Evolutionary conservation across 2,113 vertebrate species (phyloP).

Genomic region (Sinosuthora webbiana): DNA sequence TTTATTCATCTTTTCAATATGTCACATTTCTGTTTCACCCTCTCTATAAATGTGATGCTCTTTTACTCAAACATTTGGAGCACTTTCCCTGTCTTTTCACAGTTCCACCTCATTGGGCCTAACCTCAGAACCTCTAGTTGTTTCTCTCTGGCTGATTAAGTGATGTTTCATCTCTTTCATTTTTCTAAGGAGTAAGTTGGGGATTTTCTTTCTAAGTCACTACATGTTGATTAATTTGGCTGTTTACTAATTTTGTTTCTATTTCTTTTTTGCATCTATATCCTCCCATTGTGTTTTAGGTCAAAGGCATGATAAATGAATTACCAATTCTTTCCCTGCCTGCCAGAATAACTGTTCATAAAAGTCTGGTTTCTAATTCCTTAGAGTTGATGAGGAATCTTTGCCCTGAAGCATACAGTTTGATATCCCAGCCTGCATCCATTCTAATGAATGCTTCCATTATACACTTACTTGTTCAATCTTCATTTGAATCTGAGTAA

Average conservation of each 20-base stretch:
- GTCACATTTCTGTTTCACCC: not conserved
- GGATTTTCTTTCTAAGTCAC: not conserved
- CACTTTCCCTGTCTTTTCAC: not conserved
- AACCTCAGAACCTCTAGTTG: not conserved
- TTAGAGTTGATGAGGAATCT: not conserved
- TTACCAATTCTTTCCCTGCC: not conserved
- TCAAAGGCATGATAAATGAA: not conserved
- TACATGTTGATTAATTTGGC: not conserved
- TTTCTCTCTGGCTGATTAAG: not conserved
- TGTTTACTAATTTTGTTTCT: not conserved
- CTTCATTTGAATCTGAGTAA: not conserved
- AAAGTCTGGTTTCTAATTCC: not conserved
- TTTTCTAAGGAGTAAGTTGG: not conserved
- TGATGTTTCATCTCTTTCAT: not conserved
- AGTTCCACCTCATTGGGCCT: not conserved
- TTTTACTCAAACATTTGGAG: not conserved
- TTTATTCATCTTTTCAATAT: not conserved
- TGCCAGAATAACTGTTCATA: not conserved
- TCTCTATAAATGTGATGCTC: not conserved
- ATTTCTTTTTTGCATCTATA: not conserved
- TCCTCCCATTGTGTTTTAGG: not conserved
- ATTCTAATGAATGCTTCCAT: conserved; percentile 24
- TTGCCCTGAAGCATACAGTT: not conserved
- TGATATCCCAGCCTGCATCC: not conserved
- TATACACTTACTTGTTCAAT: not conserved